These are phyloP conservation scores for Chironomus tentans DNA, from an alignment of 2,888 invertebrate genomes.

Conservation along the genomic window DNA sequence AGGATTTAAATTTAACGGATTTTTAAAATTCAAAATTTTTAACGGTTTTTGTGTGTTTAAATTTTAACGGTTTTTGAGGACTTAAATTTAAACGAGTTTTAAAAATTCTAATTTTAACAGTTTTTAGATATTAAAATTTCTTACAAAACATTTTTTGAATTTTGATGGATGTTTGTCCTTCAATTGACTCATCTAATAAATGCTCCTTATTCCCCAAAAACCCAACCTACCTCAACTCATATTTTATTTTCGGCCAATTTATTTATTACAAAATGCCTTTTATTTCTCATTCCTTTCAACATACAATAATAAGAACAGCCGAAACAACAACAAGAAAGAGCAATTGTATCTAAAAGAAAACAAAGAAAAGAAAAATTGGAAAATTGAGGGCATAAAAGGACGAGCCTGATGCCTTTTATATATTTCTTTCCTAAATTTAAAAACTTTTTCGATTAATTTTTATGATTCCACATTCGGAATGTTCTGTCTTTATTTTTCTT, in stretches of 20 bases:
- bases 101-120: too few relatives aligned
- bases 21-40: too few relatives aligned
- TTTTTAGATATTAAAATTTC: too few relatives aligned
- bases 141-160: too few relatives aligned
- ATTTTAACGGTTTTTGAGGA: too few relatives aligned
- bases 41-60: too few relatives aligned
- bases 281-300: not conserved
- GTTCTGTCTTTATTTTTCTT: not conserved
- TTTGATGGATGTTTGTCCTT: too few relatives aligned
- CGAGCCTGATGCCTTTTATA: not conserved
- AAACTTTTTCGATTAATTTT: slow-evolving; percentile 27
- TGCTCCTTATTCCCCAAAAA: too few relatives aligned
- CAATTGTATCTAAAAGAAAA: not conserved
- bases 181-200: too few relatives aligned
- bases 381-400: not conserved
- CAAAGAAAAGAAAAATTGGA: too few relatives aligned
- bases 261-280: slow-evolving; percentile 23
- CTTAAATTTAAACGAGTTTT: too few relatives aligned
- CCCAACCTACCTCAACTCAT: not conserved
- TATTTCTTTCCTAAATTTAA: slow-evolving; percentile 19
- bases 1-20: too few relatives aligned
- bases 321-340: not conserved
- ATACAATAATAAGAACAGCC: not conserved
- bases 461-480: slow-evolving; percentile 24
- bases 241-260: slow-evolving; percentile 11